Base-by-base conservation (phyloP, 1,140 invertebrate genomes). In the Acyrthosiphon pisum region DNA sequence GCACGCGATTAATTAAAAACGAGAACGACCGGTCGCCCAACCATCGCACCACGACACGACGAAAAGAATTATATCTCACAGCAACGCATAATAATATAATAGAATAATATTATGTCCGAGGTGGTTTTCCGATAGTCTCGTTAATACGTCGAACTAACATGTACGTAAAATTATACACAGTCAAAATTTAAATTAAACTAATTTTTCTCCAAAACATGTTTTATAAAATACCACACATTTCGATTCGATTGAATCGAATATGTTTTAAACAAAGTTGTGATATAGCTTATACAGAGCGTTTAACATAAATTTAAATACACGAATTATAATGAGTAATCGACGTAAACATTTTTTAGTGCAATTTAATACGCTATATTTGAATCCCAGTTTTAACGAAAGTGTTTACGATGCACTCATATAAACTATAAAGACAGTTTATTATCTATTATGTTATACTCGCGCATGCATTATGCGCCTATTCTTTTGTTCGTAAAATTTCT, bases 1-100 rank as follows among this genome's bases (percentile, higher is more conserved):
- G 84, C 84, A 87, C 86, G n/a, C 86, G 44, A 87, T 87, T 50
- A 87, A 87, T 87, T 87, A 87, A 87, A 87, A 87, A 87, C 86
- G n/a, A 87, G 86, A 87, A 87, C 86, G 46, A 87, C 86, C 46
- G 46, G 86, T 87, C 86, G 84, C 44, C 84, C 84, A 44, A 46
- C 46, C 26, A 86, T n/a, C 46, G 8, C 14, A 48, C 46, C 18
- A 3, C 30, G 46, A 87, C 18, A 22, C 44, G 86, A 87, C 30
- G 30, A 50, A 46, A 50, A 87, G 48, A 87, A 87, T 87, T 87
- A 87, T 11, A 44, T 18, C 6, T 46, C 14, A 30, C 30, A 84
- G 83, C 37, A 30, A 44, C 84, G 84, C 22, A 23, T 35, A 41
- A 22, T 41, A 41, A 44, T 23, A 86, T n/a, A n/a, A 46, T 86